phyloP scores from a whole-genome alignment of 2,113 vertebrate genomes.

The Psittacara wagleri region DNA sequence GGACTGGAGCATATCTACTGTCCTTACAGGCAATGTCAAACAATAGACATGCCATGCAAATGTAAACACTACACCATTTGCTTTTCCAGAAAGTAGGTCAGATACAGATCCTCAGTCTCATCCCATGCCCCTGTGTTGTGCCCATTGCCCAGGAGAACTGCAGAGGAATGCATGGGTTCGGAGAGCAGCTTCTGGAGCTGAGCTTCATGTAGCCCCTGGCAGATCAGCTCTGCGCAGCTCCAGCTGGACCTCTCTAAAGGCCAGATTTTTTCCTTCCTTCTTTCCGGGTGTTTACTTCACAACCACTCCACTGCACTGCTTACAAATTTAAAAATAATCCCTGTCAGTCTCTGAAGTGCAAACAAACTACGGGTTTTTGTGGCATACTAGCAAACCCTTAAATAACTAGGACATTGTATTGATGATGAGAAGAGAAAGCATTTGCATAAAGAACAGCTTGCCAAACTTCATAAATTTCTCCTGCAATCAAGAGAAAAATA shows the following conservation, averaged over 20 bases:
- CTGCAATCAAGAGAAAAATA: background rate
- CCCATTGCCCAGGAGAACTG: background rate
- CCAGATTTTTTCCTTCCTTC: background rate
- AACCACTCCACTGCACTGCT: background rate
- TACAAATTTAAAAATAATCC: slow-evolving; percentile 1
- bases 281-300: background rate
- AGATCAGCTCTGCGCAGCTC: background rate
- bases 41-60: accelerated
- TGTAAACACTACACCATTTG: background rate
- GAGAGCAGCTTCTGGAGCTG: background rate
- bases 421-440: background rate
- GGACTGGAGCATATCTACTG: background rate
- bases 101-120: background rate
- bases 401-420: background rate
- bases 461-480: background rate
- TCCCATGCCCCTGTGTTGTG: accelerated
- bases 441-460: background rate
- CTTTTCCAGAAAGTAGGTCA: background rate
- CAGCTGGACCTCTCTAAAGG: background rate
- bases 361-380: background rate
- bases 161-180: accelerated
- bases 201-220: background rate
- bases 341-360: background rate
- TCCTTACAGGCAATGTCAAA: background rate
- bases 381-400: background rate